Evolutionary conservation across 2,113 vertebrate genomes (phyloP).

Genomic region (Colistium nudipinnis): DNA sequence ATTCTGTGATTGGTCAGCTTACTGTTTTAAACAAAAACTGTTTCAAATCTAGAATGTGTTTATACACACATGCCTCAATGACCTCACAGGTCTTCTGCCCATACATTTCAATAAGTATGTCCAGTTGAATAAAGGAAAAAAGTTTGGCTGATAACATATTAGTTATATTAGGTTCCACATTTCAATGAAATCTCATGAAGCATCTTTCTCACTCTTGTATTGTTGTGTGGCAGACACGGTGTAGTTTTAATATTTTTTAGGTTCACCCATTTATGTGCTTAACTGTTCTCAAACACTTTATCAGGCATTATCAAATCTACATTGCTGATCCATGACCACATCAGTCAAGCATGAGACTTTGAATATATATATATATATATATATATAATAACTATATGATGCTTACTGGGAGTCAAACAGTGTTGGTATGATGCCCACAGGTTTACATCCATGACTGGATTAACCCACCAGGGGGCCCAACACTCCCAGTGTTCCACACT

Average conservation of each 20-base stretch:
- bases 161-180: background rate
- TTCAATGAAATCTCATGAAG: too few species aligned
- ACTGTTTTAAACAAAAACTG: background rate
- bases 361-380: too few species aligned
- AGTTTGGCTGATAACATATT: background rate
- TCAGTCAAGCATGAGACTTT: background rate
- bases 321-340: background rate
- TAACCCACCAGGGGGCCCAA: background rate
- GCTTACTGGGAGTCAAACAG: background rate
- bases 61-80: background rate
- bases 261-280: background rate
- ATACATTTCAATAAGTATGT: background rate
- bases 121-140: background rate
- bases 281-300: background rate
- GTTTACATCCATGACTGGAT: background rate
- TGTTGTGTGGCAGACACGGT: background rate
- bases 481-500: background rate
- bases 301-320: background rate
- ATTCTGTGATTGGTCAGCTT: background rate
- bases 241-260: background rate
- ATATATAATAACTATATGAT: too few species aligned
- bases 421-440: background rate
- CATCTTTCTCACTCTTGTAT: background rate
- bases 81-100: background rate
- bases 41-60: background rate